Evolutionary conservation across 2,888 invertebrate species (phyloP).

Genomic region (Polymixis flavicincta): DNA sequence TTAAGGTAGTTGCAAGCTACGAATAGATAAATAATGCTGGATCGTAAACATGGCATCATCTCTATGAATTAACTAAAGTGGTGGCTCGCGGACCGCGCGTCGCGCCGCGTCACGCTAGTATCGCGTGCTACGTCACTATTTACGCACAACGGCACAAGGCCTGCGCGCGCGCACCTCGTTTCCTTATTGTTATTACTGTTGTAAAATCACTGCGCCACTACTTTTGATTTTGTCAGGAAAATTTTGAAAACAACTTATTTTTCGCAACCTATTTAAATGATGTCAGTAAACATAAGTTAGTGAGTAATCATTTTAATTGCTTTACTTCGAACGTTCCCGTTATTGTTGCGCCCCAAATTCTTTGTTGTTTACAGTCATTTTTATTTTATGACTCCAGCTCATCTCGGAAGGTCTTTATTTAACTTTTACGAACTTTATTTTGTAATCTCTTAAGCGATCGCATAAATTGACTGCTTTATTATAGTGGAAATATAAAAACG

Average conservation of each 20-base stretch:
- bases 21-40: conserved; percentile 36
- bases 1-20: conserved; percentile 21
- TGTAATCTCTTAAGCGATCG: conserved; percentile 34
- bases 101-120: conserved; percentile 78
- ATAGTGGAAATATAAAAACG: conserved; percentile 48
- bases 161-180: conserved; percentile 76
- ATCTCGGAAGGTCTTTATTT: conserved; percentile 18
- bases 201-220: conserved; percentile 66
- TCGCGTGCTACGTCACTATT: conserved; percentile 84
- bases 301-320: conserved; percentile 44
- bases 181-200: conserved; percentile 78
- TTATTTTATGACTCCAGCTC: conserved; percentile 34
- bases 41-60: conserved; percentile 56
- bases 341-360: conserved; percentile 47
- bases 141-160: conserved; percentile 77
- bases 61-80: conserved; percentile 55
- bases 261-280: conserved; percentile 36
- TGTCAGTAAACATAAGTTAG: conserved; percentile 36
- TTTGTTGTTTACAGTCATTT: conserved; percentile 44
- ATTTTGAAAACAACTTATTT: conserved; percentile 46
- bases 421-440: conserved; percentile 29
- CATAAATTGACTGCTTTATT: conserved; percentile 41
- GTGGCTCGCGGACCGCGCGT: conserved; percentile 27
- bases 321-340: conserved; percentile 39
- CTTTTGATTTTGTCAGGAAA: conserved; percentile 47